Evolutionary conservation across 2,113 vertebrate species (phyloP).

Genomic region (Narcine bancroftii): DNA sequence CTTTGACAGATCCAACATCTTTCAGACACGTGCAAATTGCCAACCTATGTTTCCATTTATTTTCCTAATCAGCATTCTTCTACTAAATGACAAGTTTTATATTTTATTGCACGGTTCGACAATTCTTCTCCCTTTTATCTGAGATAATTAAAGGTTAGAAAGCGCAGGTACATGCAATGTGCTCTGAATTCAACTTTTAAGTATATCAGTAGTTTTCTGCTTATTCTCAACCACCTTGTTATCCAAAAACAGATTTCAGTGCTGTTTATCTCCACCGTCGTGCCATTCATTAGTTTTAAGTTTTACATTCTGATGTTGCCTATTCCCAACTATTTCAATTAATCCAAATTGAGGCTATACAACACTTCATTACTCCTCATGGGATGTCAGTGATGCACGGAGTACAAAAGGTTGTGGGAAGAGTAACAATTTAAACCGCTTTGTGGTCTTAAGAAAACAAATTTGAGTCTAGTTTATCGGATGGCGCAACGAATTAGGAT

Average conservation of each 20-base stretch:
- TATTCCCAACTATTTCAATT: neutral
- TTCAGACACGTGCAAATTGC: neutral
- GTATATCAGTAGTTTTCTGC: neutral
- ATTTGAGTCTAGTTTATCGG: slow-evolving; percentile 3
- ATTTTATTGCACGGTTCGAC: neutral
- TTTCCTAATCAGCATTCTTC: neutral
- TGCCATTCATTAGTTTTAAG: no score
- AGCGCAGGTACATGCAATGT: neutral
- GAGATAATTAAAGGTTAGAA: neutral
- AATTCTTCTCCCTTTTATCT: slow-evolving; percentile 9
- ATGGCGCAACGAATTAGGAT: slow-evolving; percentile 34
- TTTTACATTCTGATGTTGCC: neutral
- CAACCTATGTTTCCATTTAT: no score
- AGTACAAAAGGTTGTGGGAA: slow-evolving; percentile 24
- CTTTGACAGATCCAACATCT: neutral
- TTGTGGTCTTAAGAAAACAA: slow-evolving; percentile 39
- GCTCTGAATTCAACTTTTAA: neutral
- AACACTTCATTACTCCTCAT: slow-evolving; percentile 9
- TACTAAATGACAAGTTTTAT: neutral
- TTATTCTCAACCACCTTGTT: neutral
- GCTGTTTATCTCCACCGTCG: neutral
- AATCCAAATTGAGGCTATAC: slow-evolving; percentile 2
- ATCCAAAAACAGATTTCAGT: neutral
- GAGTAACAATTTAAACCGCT: slow-evolving; percentile 34
- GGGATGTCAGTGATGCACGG: neutral